Evolutionary conservation across 2,113 vertebrate genomes (phyloP).

Genomic region (Phocoena phocoena): DNA sequence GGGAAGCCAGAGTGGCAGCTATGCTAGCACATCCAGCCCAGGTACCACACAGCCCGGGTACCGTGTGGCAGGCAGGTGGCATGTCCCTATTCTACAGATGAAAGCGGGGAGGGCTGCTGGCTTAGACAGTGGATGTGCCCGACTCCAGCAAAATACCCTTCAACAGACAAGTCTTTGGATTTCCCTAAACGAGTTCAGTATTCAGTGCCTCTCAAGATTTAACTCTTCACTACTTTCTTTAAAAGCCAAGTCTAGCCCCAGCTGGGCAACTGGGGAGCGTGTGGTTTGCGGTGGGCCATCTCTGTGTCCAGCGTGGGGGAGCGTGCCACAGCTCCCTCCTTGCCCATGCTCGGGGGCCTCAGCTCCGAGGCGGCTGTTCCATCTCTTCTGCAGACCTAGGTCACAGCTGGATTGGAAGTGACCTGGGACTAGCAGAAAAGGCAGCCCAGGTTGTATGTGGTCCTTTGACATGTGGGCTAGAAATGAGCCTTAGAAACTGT

Average conservation of each 20-base stretch:
- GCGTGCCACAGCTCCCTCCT: fast-evolving
- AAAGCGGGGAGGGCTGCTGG: too few relatives aligned
- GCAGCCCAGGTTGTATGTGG: not conserved
- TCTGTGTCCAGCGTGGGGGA: not conserved
- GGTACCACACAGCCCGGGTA: not conserved
- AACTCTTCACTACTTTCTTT: too few relatives aligned
- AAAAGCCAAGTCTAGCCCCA: not conserved
- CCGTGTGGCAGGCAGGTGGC: not conserved
- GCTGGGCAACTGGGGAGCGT: not conserved
- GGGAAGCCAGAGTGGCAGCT: not conserved
- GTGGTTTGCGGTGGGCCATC: fast-evolving
- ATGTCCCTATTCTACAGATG: fast-evolving
- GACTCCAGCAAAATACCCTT: not conserved
- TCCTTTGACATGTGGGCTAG: too few relatives aligned
- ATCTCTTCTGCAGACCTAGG: not conserved
- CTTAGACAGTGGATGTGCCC: fast-evolving
- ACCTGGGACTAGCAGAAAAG: not conserved
- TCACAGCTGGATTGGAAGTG: not conserved
- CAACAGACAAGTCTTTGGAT: not conserved
- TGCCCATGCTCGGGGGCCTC: fast-evolving
- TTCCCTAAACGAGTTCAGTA: not conserved
- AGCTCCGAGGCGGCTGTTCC: fast-evolving
- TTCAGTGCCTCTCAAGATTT: not conserved
- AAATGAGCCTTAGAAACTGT: not conserved
- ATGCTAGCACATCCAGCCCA: fast-evolving